Percentiles rank a stretch among this genome's conserved stretches.
These are phyloP conservation scores for Caenorhabditis doughertyi DNA, from an alignment of 2,888 invertebrate species.

Conservation along the genomic window DNA sequence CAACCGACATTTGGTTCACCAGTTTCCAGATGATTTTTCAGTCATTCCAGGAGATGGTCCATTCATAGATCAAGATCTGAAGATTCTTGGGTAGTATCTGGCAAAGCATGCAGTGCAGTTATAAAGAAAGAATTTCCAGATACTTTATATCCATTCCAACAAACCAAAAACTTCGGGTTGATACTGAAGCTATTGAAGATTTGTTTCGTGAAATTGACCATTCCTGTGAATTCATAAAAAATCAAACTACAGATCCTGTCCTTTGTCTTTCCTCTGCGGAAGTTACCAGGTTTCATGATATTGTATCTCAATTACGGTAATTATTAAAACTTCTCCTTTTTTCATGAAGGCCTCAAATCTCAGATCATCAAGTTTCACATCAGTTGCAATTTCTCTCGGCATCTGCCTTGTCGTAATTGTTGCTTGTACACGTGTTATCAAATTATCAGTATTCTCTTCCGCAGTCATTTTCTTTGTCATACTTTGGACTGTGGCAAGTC, in stretches of 20 bases:
- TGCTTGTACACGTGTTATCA: constrained; percentile 67
- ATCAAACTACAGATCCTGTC: constrained; percentile 31
- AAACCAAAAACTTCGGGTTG: constrained; percentile 55
- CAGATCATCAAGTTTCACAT: constrained; percentile 65
- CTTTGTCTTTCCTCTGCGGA: constrained; percentile 66
- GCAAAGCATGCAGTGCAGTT: too few species aligned
- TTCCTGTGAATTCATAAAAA: constrained; percentile 23
- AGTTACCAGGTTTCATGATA: constrained; percentile 68
- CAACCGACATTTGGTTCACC: constrained; percentile 47
- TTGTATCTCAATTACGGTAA: constrained; percentile 55
- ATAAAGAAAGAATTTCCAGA: constrained; percentile 45
- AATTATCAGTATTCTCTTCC: constrained; percentile 63
- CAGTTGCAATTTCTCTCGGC: constrained; percentile 69
- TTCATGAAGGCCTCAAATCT: constrained; percentile 3
- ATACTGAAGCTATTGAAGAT: constrained; percentile 30
- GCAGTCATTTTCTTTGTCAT: constrained; percentile 66
- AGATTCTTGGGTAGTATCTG: constrained; percentile 56
- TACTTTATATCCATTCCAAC: constrained; percentile 68
- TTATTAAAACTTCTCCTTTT: neutral
- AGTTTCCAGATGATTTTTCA: constrained; percentile 68
- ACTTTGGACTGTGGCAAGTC: constrained; percentile 64
- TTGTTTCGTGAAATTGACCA: constrained; percentile 61
- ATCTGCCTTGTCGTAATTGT: constrained; percentile 77
- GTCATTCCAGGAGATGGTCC: constrained; percentile 67
- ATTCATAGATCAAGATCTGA: constrained; percentile 59